Evolutionary conservation across 2,113 vertebrate species (phyloP).

Genomic region (Macrotus californicus): DNA sequence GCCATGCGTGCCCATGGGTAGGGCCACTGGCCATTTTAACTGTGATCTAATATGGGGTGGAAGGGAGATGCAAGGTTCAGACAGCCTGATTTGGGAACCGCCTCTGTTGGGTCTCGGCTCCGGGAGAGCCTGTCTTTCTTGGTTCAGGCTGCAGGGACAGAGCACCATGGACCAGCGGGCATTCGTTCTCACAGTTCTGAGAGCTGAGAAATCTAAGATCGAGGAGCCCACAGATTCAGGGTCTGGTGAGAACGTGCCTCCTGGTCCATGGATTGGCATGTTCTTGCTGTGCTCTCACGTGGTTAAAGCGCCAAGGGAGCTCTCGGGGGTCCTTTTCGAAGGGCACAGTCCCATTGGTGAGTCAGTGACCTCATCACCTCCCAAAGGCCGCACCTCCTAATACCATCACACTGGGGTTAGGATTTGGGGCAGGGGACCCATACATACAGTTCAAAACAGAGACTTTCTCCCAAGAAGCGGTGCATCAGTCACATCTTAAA

Average conservation of each 20-base stretch:
- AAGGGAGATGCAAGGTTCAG: background rate
- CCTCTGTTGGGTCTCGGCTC: background rate
- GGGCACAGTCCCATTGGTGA: background rate
- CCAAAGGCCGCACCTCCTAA: too few species aligned
- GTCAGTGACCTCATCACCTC: too few species aligned
- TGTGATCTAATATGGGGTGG: background rate
- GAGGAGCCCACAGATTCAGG: rapidly evolving
- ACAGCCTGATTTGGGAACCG: background rate
- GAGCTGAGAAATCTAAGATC: background rate
- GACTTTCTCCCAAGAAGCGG: background rate
- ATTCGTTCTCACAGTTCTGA: too few species aligned
- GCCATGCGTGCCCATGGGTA: background rate
- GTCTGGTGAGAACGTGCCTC: background rate
- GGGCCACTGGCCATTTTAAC: background rate
- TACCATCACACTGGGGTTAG: too few species aligned
- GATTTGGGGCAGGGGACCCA: too few species aligned
- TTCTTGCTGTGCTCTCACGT: background rate
- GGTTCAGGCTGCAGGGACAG: background rate
- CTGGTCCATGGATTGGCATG: too few species aligned
- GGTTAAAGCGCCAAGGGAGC: background rate
- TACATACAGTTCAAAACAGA: background rate
- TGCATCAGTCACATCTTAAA: too few species aligned
- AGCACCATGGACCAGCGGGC: background rate
- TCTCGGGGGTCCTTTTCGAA: background rate
- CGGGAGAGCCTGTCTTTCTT: background rate